phyloP scores from a whole-genome alignment of 2,113 vertebrate species.

The Collichthys lucidus region DNA sequence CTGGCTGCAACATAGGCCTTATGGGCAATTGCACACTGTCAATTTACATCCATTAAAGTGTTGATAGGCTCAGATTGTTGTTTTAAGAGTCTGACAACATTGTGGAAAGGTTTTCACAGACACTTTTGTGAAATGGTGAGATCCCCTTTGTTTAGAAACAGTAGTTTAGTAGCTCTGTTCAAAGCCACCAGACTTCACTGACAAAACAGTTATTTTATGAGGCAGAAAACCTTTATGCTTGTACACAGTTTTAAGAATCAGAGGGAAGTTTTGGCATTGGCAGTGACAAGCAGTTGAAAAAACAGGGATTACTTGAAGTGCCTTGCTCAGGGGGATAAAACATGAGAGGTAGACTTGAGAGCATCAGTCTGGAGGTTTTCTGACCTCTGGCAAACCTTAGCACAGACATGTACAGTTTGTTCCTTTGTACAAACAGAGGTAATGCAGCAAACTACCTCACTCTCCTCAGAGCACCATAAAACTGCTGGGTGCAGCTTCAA shows the following conservation, averaged over 20 bases:
- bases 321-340: constrained; percentile 2
- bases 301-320: neutral
- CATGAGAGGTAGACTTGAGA: neutral
- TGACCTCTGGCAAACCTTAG: constrained; percentile 28
- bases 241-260: neutral
- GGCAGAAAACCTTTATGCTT: neutral
- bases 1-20: no score
- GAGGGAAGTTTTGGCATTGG: neutral
- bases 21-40: no score
- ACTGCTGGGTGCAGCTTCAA: constrained; percentile 13
- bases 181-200: no score
- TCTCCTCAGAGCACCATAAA: constrained; percentile 35
- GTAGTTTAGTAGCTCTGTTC: no score
- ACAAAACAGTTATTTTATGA: no score
- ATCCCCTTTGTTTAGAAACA: no score
- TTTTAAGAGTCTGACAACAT: no score
- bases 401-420: constrained; percentile 27
- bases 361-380: constrained; percentile 13
- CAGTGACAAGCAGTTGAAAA: neutral
- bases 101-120: no score
- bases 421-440: constrained; percentile 46
- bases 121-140: no score
- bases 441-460: constrained; percentile 12
- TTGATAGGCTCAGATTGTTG: no score
- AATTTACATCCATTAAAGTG: no score